These are phyloP conservation scores for Gopherus evgoodei DNA, from an alignment of 2,113 vertebrate species.

Conservation along the genomic window DNA sequence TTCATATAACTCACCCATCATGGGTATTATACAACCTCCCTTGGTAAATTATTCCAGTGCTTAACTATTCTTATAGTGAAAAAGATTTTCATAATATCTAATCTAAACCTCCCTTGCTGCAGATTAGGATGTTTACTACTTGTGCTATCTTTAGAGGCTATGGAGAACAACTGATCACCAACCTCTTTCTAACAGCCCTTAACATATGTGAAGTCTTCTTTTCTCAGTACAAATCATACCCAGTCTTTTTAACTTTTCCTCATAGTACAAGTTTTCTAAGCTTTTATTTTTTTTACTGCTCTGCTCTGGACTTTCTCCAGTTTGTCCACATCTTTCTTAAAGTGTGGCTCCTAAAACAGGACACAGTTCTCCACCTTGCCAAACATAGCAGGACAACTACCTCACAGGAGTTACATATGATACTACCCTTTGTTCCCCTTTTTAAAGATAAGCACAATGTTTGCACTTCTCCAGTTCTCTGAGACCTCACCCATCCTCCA, in stretches of 20 bases:
- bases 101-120: neutral
- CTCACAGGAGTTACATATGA: neutral
- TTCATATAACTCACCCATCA: neutral
- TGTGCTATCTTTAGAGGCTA: neutral
- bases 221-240: neutral
- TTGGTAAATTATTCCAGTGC: neutral
- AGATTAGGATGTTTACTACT: neutral
- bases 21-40: neutral
- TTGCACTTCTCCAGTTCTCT: neutral
- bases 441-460: neutral
- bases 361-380: too few relatives aligned
- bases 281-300: neutral
- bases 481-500: neutral
- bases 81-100: neutral
- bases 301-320: neutral
- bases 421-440: neutral
- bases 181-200: neutral
- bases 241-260: neutral
- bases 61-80: neutral
- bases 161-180: neutral
- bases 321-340: too few relatives aligned
- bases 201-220: neutral
- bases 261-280: neutral
- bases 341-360: too few relatives aligned
- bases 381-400: neutral